These are phyloP conservation scores for Artibeus jamaicensis DNA, from an alignment of 2,797 vertebrate species.

Conservation along the genomic window DNA sequence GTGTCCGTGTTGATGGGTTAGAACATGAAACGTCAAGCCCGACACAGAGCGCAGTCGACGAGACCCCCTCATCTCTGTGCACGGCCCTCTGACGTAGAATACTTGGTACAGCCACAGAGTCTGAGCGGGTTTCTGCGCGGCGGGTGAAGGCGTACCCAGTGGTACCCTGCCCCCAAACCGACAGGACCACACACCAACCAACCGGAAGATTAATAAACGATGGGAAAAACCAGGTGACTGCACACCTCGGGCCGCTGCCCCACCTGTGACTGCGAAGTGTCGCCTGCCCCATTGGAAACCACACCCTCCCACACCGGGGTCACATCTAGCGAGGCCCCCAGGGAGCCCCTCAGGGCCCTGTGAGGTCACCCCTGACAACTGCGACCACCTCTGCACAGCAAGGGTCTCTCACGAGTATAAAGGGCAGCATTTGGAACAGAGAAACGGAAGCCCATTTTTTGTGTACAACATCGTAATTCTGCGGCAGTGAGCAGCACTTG, in stretches of 20 bases:
- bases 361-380: background rate
- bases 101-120: background rate
- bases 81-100: background rate
- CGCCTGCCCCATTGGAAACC: background rate
- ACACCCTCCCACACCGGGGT: background rate
- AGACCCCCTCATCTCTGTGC: background rate
- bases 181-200: background rate
- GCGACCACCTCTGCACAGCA: background rate
- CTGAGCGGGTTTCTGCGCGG: background rate
- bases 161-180: background rate
- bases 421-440: background rate
- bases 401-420: background rate
- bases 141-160: background rate
- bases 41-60: background rate
- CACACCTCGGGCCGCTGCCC: rapidly evolving
- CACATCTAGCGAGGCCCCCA: background rate
- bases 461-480: background rate
- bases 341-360: background rate
- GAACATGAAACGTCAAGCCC: background rate
- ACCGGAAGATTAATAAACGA: background rate
- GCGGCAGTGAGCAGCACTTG: background rate
- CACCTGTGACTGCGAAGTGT: rapidly evolving
- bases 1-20: background rate
- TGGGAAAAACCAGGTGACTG: background rate
- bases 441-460: background rate